These are phyloP conservation scores for Magallana gigas DNA, from an alignment of 1,140 invertebrate genomes.

Conservation along the genomic window DNA sequence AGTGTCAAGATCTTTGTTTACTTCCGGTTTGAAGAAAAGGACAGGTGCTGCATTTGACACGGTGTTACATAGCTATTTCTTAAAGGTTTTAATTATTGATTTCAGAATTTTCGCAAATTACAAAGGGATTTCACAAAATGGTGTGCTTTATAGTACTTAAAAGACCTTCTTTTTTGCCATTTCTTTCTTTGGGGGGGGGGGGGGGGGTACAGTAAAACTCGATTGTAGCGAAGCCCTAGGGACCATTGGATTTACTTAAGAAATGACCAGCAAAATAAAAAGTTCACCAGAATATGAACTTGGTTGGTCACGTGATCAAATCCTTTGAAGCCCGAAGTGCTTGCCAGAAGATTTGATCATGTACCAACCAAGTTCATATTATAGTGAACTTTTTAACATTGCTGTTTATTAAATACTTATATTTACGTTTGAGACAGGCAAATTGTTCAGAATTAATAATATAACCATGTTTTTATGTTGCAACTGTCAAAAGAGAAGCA, in stretches of 20 bases:
- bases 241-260: not conserved
- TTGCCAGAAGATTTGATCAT: too few relatives aligned
- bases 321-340: too few relatives aligned
- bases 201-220: too few relatives aligned
- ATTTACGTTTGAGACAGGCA: too few relatives aligned
- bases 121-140: not conserved
- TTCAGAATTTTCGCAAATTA: not conserved
- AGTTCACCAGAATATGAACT: conserved; percentile 40
- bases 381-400: too few relatives aligned
- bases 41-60: not conserved
- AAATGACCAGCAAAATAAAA: too few relatives aligned
- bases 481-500: too few relatives aligned
- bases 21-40: not conserved
- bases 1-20: not conserved
- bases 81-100: not conserved
- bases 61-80: not conserved
- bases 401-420: too few relatives aligned
- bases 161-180: not conserved
- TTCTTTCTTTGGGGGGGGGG: not conserved
- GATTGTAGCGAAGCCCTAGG: not conserved
- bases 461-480: too few relatives aligned
- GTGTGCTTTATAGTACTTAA: not conserved
- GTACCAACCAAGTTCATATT: too few relatives aligned
- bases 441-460: too few relatives aligned
- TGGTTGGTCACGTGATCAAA: too few relatives aligned